phyloP scores from a whole-genome alignment of 1,140 invertebrate genomes.

The Drosophila pachea region DNA sequence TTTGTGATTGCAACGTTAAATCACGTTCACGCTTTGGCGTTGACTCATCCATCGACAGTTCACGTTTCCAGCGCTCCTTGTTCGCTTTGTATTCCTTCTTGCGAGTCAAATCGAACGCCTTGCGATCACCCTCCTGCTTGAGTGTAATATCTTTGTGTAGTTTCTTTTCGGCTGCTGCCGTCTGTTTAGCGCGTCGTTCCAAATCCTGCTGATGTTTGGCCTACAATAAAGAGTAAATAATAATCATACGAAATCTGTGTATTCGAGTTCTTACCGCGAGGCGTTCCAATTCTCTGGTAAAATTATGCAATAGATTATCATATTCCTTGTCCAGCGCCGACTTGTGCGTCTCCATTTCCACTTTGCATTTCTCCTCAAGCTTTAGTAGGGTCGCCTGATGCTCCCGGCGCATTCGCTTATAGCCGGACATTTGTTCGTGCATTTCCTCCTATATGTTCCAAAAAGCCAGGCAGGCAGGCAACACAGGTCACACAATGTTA shows the following conservation, averaged over 20 bases:
- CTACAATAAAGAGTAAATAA: slow-evolving; percentile 58
- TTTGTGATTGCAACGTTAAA: slow-evolving; percentile 92
- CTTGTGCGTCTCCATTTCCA: slow-evolving; percentile 98
- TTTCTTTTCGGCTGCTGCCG: slow-evolving; percentile 93
- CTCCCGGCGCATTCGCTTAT: slow-evolving; percentile 97
- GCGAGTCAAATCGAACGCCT: slow-evolving; percentile 92
- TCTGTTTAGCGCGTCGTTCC: slow-evolving; percentile 93
- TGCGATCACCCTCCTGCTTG: slow-evolving; percentile 92
- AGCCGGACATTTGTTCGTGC: slow-evolving; percentile 99
- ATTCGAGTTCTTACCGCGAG: slow-evolving; percentile 82
- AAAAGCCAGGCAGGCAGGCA: slow-evolving; percentile 18
- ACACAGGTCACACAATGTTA: slow-evolving; percentile 45
- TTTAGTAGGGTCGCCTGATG: slow-evolving; percentile 96
- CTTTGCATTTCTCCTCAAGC: slow-evolving; percentile 96
- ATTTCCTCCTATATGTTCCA: slow-evolving; percentile 90
- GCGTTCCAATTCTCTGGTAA: slow-evolving; percentile 95
- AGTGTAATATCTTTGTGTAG: slow-evolving; percentile 94
- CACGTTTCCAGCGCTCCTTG: slow-evolving; percentile 97
- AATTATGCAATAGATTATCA: slow-evolving; percentile 92
- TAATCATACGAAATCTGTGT: neutral
- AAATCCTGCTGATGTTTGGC: slow-evolving; percentile 93
- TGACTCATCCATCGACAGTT: slow-evolving; percentile 92
- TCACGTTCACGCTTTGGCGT: slow-evolving; percentile 95
- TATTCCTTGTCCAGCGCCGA: slow-evolving; percentile 97
- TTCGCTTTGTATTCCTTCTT: slow-evolving; percentile 99